Base-by-base conservation (phyloP, 2,113 vertebrate genomes). In the Athene cunicularia region DNA sequence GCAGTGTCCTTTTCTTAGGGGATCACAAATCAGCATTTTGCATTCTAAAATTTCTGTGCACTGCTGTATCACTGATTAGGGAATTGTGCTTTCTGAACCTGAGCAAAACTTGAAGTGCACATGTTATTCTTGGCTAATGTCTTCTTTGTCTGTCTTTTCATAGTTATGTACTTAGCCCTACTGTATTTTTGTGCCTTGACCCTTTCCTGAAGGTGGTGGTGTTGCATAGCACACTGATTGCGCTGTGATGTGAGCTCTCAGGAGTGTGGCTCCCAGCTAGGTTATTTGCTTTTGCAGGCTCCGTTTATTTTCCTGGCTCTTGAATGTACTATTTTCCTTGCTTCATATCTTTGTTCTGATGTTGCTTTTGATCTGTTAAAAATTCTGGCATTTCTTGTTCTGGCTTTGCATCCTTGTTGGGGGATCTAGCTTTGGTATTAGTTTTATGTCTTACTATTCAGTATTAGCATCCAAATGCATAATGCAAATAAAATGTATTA, bases 131-230 rank as follows among this genome's bases (percentile, higher is more conserved):
- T 96, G 82, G 74, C 76, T 86, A 13, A 27, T 55, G 27, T 26
- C 22, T 3, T 62, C 76, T 84, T 81, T 87, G 67, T 66, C 84
- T 89, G 63, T 45, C 68, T 74, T 58, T 68, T 68, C 71, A 18
- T 79, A 70, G 45, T 82, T 86, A 49, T 3, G 30, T 86, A 24
- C 58, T 90, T 93, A 67, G 39, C 49, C 17, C 66, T 82, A 70
- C 71, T 87, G 26, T 86, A 32, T 60, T 84, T 30, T 63, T 8
- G 7, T 85, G 74, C 74, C 67, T 93, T 80, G 73, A 85, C 73
- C 91, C 50, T 73, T 82, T 94, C 96, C 96, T 95, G 95, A 91
- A 96, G 96, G 14, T 95, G 96, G 96, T 97, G 81, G 74, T 96
- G 89, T 95, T 97, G 95, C 84, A 70, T 19, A 97, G 84, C 70